phyloP scores from a whole-genome alignment of 2,113 vertebrate genomes.

The Amazona vittata region DNA sequence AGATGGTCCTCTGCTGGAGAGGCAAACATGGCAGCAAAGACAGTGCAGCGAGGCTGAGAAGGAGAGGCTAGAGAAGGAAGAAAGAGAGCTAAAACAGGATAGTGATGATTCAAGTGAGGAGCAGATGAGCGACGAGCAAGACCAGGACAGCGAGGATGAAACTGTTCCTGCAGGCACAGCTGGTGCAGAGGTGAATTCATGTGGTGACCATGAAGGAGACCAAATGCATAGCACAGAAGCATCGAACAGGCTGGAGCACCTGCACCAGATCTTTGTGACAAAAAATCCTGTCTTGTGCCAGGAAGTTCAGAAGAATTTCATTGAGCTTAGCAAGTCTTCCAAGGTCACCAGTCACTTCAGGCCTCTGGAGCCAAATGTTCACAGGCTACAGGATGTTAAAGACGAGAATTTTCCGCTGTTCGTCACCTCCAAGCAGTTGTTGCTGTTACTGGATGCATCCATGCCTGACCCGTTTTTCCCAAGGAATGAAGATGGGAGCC shows the following conservation, averaged over 20 bases:
- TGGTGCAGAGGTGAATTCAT: neutral
- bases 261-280: conserved; percentile 82
- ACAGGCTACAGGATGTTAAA: conserved; percentile 79
- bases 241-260: conserved; percentile 66
- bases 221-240: neutral
- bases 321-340: conserved; percentile 81
- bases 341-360: conserved; percentile 78
- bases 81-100: neutral
- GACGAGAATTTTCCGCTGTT: conserved; percentile 83
- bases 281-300: conserved; percentile 84
- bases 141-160: neutral
- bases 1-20: conserved; percentile 71
- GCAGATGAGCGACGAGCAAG: neutral
- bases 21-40: conserved; percentile 68
- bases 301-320: conserved; percentile 83
- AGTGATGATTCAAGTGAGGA: conserved; percentile 4
- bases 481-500: conserved; percentile 82
- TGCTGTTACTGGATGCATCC: conserved; percentile 81
- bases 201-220: neutral
- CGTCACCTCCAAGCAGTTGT: conserved; percentile 79
- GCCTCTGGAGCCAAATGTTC: conserved; percentile 71
- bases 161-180: neutral
- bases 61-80: neutral
- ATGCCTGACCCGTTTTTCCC: conserved; percentile 79
- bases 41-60: conserved; percentile 6